Base-by-base conservation (phyloP, 2,888 invertebrate genomes). In the Tromatobia lineatoria region DNA sequence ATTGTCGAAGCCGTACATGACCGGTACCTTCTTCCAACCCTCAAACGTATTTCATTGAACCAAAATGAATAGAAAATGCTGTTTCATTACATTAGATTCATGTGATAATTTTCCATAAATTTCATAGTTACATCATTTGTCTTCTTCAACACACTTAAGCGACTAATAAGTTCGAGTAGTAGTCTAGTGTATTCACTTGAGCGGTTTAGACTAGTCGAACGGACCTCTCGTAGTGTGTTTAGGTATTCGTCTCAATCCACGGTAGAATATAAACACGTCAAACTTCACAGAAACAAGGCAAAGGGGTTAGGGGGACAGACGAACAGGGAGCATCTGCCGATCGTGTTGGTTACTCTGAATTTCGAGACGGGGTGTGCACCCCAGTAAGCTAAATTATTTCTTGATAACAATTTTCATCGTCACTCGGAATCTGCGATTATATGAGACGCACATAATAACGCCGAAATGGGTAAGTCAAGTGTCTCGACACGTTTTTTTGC, bases 381-480 rank as follows among this genome's bases (percentile, higher is more conserved):
- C 74, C 74, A 69, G 69, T 38, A 59, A 70, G 25, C 38, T 47
- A 47, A 61, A 59, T 47, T 25, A 52, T 50, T 52, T 71, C 29
- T 47, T 66, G 45, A 80, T 45, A 10, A 18, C 38, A 57, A 52
- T 45, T 66, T 69, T 52, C 38, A 25, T 82, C 47, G 25, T 59
- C 59, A 47, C 23, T 23, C 73, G 52, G 18, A 45, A 69, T 76
- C 61, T n/a, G 18, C 38, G 84, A 84, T 88, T 91, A 87, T 88
- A 91, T 91, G 91, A 88, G 85, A 87, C 87, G 85, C 85, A 89
- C 88, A 86, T 88, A 89, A 88, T 59, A 85, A 78, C 83, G 64
- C 38, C 85, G 83, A 87, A 85, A 91, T 91, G 91, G 91, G 91
- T 91, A 80, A 90, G 91, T 89, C 18, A 47, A 74, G 23, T 15